phyloP scores from a whole-genome alignment of 2,797 vertebrate genomes.

The Xerus rutilus region DNA sequence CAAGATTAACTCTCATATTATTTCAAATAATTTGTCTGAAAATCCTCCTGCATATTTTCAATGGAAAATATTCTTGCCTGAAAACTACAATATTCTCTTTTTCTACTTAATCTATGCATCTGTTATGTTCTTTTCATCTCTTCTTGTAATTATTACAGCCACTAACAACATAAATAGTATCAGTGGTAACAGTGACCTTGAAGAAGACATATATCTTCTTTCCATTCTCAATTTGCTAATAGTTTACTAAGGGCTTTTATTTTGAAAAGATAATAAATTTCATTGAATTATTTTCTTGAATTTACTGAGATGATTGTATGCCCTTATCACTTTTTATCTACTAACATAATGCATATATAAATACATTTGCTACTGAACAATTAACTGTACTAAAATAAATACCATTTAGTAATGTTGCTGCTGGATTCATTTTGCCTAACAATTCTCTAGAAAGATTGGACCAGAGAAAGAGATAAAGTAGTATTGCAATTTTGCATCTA shows the following conservation, averaged over 20 bases:
- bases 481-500: background rate
- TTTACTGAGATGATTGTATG: background rate
- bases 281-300: background rate
- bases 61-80: background rate
- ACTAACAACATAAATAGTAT: background rate
- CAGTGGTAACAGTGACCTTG: background rate
- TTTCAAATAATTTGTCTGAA: constrained; percentile 26
- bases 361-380: background rate
- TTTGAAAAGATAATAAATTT: background rate
- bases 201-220: background rate
- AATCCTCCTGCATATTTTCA: background rate
- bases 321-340: constrained; percentile 29
- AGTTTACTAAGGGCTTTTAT: background rate
- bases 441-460: background rate
- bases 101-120: background rate
- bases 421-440: background rate
- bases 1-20: background rate
- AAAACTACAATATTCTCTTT: constrained; percentile 37
- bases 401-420: background rate
- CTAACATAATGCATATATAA: background rate
- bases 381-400: background rate
- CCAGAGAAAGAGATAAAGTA: background rate
- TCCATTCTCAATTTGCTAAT: background rate
- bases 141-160: background rate
- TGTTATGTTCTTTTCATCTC: background rate